phyloP scores from a whole-genome alignment of 2,113 vertebrate genomes.

The Crotalus helleri region DNA sequence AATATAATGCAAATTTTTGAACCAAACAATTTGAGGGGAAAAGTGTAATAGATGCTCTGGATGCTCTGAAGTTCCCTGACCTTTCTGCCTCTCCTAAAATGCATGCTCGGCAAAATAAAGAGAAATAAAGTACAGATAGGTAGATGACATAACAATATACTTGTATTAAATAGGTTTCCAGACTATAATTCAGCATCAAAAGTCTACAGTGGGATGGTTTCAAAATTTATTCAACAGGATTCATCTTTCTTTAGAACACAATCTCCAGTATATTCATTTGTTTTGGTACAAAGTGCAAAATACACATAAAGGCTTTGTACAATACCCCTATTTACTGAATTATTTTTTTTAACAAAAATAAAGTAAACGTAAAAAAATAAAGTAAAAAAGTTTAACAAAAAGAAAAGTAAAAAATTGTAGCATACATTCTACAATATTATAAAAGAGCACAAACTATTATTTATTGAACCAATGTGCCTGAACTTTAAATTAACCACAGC shows the following conservation, averaged over 20 bases:
- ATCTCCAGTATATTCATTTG: neutral
- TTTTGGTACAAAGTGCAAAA: constrained; percentile 18
- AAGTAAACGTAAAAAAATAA: neutral
- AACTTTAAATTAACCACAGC: neutral
- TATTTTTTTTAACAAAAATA: neutral
- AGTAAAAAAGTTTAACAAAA: too few relatives aligned
- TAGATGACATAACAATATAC: neutral
- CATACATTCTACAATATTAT: neutral
- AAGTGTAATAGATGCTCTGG: neutral
- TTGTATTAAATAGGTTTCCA: neutral
- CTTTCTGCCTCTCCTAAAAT: neutral
- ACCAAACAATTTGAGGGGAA: neutral
- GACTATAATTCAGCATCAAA: neutral
- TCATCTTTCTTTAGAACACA: constrained; percentile 2
- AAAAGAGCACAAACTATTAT: neutral
- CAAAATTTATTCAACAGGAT: neutral
- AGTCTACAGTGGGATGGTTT: neutral
- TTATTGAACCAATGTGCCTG: neutral
- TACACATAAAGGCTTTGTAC: neutral
- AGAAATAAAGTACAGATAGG: neutral
- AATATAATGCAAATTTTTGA: neutral
- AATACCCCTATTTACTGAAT: neutral
- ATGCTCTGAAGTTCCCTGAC: neutral
- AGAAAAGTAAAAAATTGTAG: neutral
- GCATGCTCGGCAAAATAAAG: neutral